Base-by-base conservation (phyloP, 2,797 vertebrate species). In the Crypturellus tataupa region DNA sequence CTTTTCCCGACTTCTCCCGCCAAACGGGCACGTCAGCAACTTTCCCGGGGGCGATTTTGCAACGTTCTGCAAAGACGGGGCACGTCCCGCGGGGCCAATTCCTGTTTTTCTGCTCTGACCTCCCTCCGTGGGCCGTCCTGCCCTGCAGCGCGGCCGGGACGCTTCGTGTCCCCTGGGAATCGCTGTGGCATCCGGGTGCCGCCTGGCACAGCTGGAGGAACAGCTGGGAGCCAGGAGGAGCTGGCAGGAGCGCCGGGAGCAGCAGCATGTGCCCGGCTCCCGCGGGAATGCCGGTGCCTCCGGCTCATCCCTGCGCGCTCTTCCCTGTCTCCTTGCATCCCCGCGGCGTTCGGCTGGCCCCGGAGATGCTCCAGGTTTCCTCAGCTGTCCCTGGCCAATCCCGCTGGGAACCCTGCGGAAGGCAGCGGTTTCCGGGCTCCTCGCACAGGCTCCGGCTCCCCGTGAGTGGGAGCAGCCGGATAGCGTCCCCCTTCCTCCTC, bases 181-280 rank as follows among this genome's bases (percentile, higher is more conserved):
- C 0, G 0, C 31, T 40, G 51, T 65, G 1, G 4, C 56, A 49
- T 64, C 76, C 67, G 21, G 25, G 51, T 55, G 27, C 27, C 17
- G 9, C 29, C 31, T 10, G 31, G 8, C 9, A 2, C 63, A 69
- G 68, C 59, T 44, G 89, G 42, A 46, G 0, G 2, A 85, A 9
- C 39, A 82, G 40, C 60, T 55, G 84, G 73, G 58, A 67, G 53
- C 29, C 29, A 19, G 27, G 18, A 18, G 90, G 76, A 69, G 20
- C 0, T 4, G 59, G 16, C 0, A 4, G 55, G 16, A 1, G 8
- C 15, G 31, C 6, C 0, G 2, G 33, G n/a, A 37, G 8, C 37
- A 31, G 53, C 15, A 8, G 51, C 23, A 31, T 12, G 33, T 49
- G 67, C 47, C 67, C 49, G 2, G 51, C 27, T 53, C 51, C 51